Base-by-base conservation (phyloP, 2,113 vertebrate genomes). In the Oreocharis arfaki region DNA sequence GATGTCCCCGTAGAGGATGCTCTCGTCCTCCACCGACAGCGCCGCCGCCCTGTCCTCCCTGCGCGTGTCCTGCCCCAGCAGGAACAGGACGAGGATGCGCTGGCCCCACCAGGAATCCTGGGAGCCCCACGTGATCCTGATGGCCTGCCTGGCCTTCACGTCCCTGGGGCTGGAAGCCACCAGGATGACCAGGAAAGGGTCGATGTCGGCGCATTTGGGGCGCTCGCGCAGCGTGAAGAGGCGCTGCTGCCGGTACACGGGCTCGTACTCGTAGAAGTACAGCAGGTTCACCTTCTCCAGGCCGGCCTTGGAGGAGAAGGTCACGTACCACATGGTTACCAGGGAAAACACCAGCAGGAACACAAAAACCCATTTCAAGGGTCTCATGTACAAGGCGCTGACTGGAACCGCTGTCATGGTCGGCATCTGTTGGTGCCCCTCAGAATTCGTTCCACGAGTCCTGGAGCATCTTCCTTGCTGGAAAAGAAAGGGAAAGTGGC, bases 131-230 rank as follows among this genome's bases (percentile, higher is more conserved):
- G 97, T 96, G 24, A 77, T 32, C 83, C 98, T 88, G 90, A 98
- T 89, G 53, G 98, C 97, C 86, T 98, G 97, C 55, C 98, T 97
- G 33, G 90, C 95, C 60, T 77, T 32, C 84, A 97, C 47, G 0
- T 97, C 92, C 9, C 67, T 4, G 5, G 98, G 98, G 2, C 47
- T 33, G 1, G 98, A 98, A 2, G 97, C 90, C 80, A 98, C 97
- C 86, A 98, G 76, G 91, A 98, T 97, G 94, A 98, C 96, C 5
- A 98, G 96, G 73, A 98, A 98, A 0, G 97, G 97, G 16, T 42
- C 35, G 13, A 21, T 6, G 30, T 83, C 57, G 59, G 92, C 65
- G 88, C 97, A 98, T 5, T 21, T 32, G 6, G 32, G 75, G 88
- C 28, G 95, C 74, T 95, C 90, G 11, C 85, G 93, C 57, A 97